Evolutionary conservation across 2,113 vertebrate species (phyloP).

Genomic region (Potamarius usumacintae): DNA sequence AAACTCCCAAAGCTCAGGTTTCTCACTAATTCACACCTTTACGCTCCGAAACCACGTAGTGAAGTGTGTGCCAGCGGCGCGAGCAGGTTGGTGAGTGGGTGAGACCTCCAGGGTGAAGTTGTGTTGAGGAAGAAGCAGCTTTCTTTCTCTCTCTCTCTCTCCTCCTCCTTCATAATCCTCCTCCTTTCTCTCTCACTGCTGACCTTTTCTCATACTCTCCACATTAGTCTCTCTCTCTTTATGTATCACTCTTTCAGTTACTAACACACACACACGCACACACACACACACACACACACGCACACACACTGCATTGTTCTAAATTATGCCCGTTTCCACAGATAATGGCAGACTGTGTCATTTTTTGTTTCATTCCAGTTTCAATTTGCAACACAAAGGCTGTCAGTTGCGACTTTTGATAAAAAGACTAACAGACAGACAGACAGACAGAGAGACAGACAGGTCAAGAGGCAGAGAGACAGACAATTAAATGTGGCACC

Average conservation of each 20-base stretch:
- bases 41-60: background rate
- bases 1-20: background rate
- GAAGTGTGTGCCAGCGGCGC: background rate
- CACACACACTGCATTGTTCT: slow-evolving; percentile 23
- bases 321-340: slow-evolving; percentile 7
- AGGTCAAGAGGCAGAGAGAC: background rate
- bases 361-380: slow-evolving; percentile 23
- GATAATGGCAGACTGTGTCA: slow-evolving; percentile 20
- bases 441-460: background rate
- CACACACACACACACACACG: background rate
- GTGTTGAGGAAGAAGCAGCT: slow-evolving; percentile 15
- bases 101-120: slow-evolving; percentile 30
- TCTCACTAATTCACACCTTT: background rate
- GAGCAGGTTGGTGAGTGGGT: background rate
- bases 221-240: slow-evolving; percentile 4
- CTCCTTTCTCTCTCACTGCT: slow-evolving; percentile 2
- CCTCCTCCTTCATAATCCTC: background rate
- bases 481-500: background rate
- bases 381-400: slow-evolving; percentile 25
- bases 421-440: background rate
- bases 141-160: background rate
- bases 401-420: slow-evolving; percentile 1
- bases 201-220: slow-evolving; percentile 19
- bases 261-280: background rate
- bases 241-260: slow-evolving; percentile 8